phyloP scores from a whole-genome alignment of 2,888 invertebrate species.

The Brenthis hecate region DNA sequence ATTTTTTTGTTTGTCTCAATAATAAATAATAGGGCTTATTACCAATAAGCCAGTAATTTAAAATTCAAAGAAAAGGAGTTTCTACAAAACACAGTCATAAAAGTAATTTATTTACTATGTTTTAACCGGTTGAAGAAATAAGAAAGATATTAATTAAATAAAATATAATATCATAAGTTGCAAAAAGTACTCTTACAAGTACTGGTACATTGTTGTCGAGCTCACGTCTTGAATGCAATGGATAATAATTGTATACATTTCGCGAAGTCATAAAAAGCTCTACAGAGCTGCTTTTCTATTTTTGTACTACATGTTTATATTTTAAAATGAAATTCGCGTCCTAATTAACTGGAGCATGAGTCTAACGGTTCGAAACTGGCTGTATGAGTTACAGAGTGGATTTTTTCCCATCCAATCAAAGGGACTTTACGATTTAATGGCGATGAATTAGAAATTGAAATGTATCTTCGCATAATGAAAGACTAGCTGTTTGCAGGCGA shows the following conservation, averaged over 20 bases:
- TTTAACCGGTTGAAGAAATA: not conserved
- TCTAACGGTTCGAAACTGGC: conserved; percentile 31
- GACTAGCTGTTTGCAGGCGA: conserved; percentile 51
- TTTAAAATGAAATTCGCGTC: conserved; percentile 31
- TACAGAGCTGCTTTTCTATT: conserved; percentile 19
- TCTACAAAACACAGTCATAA: not conserved
- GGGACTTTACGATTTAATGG: conserved; percentile 37
- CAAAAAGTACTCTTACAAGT: conserved; percentile 3
- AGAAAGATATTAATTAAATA: not conserved
- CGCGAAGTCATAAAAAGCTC: conserved; percentile 13
- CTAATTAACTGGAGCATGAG: conserved; percentile 32
- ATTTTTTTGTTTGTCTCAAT: too few species aligned
- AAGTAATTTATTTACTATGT: conserved; percentile 2
- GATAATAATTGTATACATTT: conserved; percentile 19
- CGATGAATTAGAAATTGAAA: conserved; percentile 40
- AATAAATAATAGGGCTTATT: too few species aligned
- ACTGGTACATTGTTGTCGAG: conserved; percentile 7
- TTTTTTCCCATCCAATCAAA: conserved; percentile 37
- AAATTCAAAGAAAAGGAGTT: not conserved
- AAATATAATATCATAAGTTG: not conserved
- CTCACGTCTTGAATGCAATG: conserved; percentile 3
- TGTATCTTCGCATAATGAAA: conserved; percentile 44
- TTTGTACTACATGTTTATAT: conserved; percentile 27
- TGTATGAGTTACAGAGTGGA: conserved; percentile 20
- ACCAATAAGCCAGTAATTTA: too few species aligned